Percentiles rank a stretch among this genome's conserved stretches.
Evolutionary conservation across 2,888 invertebrate genomes (phyloP).

Genomic region (Serrognathus titanus): DNA sequence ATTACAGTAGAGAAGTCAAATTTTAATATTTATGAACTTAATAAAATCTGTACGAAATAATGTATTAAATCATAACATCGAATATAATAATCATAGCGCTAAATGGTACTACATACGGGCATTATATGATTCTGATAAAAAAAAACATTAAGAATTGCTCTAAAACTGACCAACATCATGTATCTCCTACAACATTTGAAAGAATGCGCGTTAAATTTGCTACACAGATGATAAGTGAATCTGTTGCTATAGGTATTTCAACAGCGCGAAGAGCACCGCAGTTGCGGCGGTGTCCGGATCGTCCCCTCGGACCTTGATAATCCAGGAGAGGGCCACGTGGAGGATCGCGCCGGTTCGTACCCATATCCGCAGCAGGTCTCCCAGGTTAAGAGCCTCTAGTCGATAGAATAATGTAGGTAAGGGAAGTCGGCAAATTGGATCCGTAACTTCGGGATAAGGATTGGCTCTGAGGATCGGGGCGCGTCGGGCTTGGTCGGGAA

Average conservation of each 20-base stretch:
- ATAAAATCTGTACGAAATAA: constrained; percentile 24
- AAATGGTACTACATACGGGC: constrained; percentile 18
- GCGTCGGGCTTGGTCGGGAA: constrained; percentile 49
- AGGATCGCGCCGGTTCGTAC: neutral
- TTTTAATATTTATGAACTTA: constrained; percentile 25
- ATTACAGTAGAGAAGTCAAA: constrained; percentile 17
- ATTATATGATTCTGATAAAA: constrained; percentile 24
- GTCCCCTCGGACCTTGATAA: constrained; percentile 56
- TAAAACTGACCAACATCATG: constrained; percentile 24
- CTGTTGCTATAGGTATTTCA: constrained; percentile 25
- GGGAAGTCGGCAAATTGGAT: neutral
- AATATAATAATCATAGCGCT: constrained; percentile 11
- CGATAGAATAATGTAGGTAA: too few species aligned
- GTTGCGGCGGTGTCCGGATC: constrained; percentile 39
- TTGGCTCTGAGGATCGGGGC: constrained; percentile 69
- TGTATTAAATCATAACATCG: constrained; percentile 19
- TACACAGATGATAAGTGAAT: constrained; percentile 24
- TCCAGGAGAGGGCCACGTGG: neutral
- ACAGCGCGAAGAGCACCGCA: constrained; percentile 7
- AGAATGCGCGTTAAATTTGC: constrained; percentile 28
- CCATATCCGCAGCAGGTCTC: constrained; percentile 2
- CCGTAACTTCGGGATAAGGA: constrained; percentile 36
- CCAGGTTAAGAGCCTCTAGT: neutral
- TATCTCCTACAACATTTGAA: constrained; percentile 24
- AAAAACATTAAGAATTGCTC: constrained; percentile 14